A percentile compares a stretch with the other conserved stretches of the same genome.
Evolutionary conservation across 37 sponge, comb jelly and placozoan species (phyloP).

Genomic region (Beroe forskalii): DNA sequence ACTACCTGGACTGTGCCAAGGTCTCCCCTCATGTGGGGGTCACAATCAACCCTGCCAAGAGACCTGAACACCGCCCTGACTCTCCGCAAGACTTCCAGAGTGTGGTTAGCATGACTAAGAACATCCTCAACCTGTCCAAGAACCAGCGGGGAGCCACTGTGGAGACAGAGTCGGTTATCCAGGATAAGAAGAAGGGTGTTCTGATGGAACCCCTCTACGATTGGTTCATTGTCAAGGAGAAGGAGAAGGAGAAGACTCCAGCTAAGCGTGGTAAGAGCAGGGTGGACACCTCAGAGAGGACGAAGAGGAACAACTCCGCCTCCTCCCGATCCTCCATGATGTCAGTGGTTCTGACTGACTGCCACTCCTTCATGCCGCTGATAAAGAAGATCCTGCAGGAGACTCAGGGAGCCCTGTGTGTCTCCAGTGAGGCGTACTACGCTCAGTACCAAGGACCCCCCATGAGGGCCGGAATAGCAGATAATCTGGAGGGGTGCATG

Average conservation of each 20-base stretch:
- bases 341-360: conserved; percentile 38
- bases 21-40: background rate
- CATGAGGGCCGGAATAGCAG: conserved; percentile 3
- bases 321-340: conserved; percentile 62
- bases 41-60: background rate
- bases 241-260: background rate
- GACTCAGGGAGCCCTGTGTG: conserved; percentile 61
- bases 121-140: conserved; percentile 25
- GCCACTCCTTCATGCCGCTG: conserved; percentile 53
- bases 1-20: conserved; percentile 56
- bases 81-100: conserved; percentile 38
- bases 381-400: conserved; percentile 64
- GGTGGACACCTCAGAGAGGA: conserved; percentile 43
- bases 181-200: background rate
- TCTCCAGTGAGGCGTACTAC: conserved; percentile 55
- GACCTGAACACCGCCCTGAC: background rate
- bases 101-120: conserved; percentile 45
- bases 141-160: background rate
- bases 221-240: conserved; percentile 12
- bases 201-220: background rate
- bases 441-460: conserved; percentile 50
- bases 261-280: conserved; percentile 51
- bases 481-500: conserved; percentile 50
- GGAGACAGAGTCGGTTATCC: conserved; percentile 1
- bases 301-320: conserved; percentile 7